Evolutionary conservation across 2,797 vertebrate species (phyloP), one percentile per base, ranked within the genome.

Genomic region (Pelodytes ibericus): DNA sequence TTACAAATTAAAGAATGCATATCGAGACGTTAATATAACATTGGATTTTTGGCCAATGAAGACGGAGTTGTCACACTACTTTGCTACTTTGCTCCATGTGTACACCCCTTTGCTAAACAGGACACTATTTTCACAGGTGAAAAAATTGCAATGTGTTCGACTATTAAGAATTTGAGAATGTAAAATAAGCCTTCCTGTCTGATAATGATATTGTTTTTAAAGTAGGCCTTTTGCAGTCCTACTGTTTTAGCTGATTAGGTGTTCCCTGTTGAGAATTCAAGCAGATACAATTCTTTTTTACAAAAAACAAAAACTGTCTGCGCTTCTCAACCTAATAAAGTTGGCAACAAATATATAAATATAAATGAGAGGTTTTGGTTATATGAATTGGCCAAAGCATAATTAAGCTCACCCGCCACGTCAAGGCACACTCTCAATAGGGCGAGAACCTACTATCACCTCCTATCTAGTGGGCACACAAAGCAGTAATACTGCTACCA

Each of bases 161-260:
- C 33, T 49, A 71, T 77, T 77, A 71, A 64, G 65, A 58, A 41
- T 61, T 53, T 69, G 61, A 53, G 61, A 64, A 75, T 69, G 65
- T 63, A 63, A 76, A 63, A 61, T 62, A 33, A 53, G 61, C 63
- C 53, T 70, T 41, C 29, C 47, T 53, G 53, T 58, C 29, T 56
- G 41, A 61, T 61, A 31, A 61, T 75, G 65, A 62, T 33, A 53
- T 75, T 70, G 66, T 70, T 58, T 70, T 41, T 70, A 63, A 70
- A 56, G 63, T 20, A 25, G 47, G 26, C 33, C 66, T 76, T 75
- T 47, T 68, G 66, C 25, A 53, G 69, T 53, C 73, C 57, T 62
- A 63, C 59, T 63, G 47, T 44, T 75, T 26, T 41, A 75, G 74
- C 58, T 76, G 69, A 76, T 76, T 70, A 70, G 30, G 41, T 56